A percentile compares a stretch with the other conserved stretches of the same genome.
Conservation (phyloP, 1,140 invertebrate genomes). For the Drosophila prosaltans region DNA sequence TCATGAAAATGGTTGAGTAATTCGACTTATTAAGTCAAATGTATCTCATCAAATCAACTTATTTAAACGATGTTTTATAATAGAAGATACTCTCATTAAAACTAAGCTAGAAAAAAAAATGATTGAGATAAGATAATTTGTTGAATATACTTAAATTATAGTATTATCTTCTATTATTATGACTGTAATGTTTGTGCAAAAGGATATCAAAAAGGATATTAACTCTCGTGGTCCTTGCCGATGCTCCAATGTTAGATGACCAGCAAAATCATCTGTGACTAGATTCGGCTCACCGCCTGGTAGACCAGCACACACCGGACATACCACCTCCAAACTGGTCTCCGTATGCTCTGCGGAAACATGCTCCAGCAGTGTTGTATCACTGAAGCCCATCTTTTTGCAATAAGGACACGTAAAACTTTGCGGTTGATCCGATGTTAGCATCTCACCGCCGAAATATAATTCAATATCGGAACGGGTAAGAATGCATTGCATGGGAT, state of each 20-base stretch:
- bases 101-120: no score
- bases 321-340: constrained; percentile 88
- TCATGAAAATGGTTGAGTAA: no score
- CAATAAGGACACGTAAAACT: constrained; percentile 98
- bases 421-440: constrained; percentile 95
- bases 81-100: no score
- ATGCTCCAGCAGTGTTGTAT: constrained; percentile 95
- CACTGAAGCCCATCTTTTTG: constrained; percentile 97
- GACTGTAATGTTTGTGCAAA: constrained; percentile 76
- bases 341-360: constrained; percentile 87
- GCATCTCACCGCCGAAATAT: constrained; percentile 96
- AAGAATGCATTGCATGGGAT: constrained; percentile 99
- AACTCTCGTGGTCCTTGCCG: constrained; percentile 92
- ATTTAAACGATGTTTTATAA: no score
- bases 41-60: no score
- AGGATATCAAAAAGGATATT: constrained; percentile 93
- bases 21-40: no score
- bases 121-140: no score
- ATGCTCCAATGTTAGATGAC: constrained; percentile 97
- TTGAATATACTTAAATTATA: no score
- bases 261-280: constrained; percentile 98
- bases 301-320: constrained; percentile 97
- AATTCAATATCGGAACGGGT: constrained; percentile 98
- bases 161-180: background rate
- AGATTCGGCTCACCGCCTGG: constrained; percentile 98